Conservation (phyloP, 1,140 invertebrate species). For the Leptonema lineaticorne region DNA sequence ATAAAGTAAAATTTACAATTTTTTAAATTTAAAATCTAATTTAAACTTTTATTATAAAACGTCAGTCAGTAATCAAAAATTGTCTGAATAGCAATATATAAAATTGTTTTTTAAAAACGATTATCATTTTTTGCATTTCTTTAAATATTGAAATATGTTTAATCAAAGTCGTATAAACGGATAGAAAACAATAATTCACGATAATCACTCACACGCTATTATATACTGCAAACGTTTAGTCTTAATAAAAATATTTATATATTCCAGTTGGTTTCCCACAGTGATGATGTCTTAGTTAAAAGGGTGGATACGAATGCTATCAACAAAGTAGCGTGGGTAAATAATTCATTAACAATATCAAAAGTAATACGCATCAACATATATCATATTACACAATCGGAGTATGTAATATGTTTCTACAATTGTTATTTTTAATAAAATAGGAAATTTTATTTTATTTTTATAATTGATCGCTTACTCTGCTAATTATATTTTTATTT, state of each 20-base stretch:
- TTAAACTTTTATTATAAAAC: slow-evolving; percentile 14
- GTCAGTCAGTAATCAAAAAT: neutral
- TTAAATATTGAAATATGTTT: slow-evolving; percentile 15
- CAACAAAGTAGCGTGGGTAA: slow-evolving; percentile 20
- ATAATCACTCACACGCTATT: slow-evolving; percentile 12
- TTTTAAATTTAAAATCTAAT: too few relatives aligned
- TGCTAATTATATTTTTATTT: too few relatives aligned
- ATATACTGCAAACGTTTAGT: slow-evolving; percentile 3
- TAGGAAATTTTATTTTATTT: too few relatives aligned
- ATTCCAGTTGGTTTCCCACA: slow-evolving; percentile 24
- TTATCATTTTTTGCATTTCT: neutral
- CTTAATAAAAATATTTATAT: slow-evolving; percentile 15
- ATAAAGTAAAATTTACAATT: too few relatives aligned
- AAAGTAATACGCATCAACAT: too few relatives aligned
- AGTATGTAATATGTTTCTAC: too few relatives aligned
- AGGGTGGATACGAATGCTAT: slow-evolving; percentile 10
- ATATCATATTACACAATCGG: too few relatives aligned
- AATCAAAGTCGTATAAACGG: neutral
- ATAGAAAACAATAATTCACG: slow-evolving; percentile 7
- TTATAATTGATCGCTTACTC: too few relatives aligned
- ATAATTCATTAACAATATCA: slow-evolving; percentile 19
- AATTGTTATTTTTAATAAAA: too few relatives aligned
- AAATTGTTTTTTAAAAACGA: neutral
- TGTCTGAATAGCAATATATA: neutral
- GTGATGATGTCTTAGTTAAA: slow-evolving; percentile 13